These are phyloP conservation scores for Amphibalanus amphitrite DNA, from an alignment of 1,140 invertebrate species.

Conservation along the genomic window DNA sequence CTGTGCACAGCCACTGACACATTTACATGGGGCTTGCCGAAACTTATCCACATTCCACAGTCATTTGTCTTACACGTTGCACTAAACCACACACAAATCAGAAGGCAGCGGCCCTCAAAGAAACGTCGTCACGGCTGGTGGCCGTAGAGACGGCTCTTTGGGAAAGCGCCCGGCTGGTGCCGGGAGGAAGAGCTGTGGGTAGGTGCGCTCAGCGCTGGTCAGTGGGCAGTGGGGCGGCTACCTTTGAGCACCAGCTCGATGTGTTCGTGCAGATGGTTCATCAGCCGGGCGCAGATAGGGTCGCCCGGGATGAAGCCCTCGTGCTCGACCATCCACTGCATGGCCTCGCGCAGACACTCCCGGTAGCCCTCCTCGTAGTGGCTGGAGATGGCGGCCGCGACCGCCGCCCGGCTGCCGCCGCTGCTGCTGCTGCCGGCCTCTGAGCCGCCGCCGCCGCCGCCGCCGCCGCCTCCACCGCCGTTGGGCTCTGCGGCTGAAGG, in stretches of 20 bases:
- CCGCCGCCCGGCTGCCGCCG: neutral
- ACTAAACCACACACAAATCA: too few relatives aligned
- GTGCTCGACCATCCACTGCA: constrained; percentile 72
- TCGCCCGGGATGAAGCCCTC: constrained; percentile 61
- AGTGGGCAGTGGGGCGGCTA: constrained; percentile 23
- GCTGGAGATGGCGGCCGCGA: constrained; percentile 25
- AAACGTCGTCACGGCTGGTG: too few relatives aligned
- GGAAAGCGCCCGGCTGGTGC: too few relatives aligned
- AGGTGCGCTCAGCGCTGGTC: neutral
- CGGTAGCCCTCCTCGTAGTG: constrained; percentile 63
- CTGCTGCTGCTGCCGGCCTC: neutral
- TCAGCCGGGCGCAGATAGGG: constrained; percentile 56
- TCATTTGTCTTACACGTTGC: too few relatives aligned
- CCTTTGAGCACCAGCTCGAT: constrained; percentile 45
- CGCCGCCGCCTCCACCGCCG: neutral
- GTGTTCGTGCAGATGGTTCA: constrained; percentile 66
- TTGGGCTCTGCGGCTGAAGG: neutral
- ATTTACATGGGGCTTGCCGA: too few relatives aligned
- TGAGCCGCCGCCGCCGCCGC: neutral
- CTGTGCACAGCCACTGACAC: too few relatives aligned
- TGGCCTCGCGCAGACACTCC: constrained; percentile 72
- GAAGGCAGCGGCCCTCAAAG: too few relatives aligned
- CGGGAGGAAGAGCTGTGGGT: too few relatives aligned
- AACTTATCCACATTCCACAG: too few relatives aligned
- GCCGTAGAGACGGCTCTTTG: too few relatives aligned